Evolutionary conservation across 1,140 invertebrate genomes (phyloP).

Genomic region (Rhopalosiphum padi): DNA sequence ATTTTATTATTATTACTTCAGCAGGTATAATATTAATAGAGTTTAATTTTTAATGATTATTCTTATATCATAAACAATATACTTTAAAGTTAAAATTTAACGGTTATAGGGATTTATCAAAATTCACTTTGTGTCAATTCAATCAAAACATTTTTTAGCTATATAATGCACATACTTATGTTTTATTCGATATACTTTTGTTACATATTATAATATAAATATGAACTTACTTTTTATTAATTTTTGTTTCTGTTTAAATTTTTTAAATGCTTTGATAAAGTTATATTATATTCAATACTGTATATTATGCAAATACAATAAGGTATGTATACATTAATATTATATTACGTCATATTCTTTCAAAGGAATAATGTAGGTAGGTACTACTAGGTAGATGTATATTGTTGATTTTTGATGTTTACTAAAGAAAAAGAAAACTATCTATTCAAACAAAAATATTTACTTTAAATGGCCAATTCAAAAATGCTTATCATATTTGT

Average conservation of each 20-base stretch:
- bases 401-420: too few species aligned
- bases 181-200: background rate
- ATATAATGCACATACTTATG: background rate
- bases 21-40: too few species aligned
- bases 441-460: background rate
- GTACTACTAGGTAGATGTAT: too few species aligned
- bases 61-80: too few species aligned
- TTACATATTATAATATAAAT: background rate
- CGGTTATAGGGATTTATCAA: too few species aligned
- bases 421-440: background rate
- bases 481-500: background rate
- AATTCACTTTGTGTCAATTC: too few species aligned
- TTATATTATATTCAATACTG: background rate
- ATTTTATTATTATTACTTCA: too few species aligned
- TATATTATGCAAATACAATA: background rate
- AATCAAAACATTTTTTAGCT: background rate
- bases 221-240: background rate
- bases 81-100: too few species aligned
- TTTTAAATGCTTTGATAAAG: background rate
- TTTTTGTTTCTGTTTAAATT: background rate
- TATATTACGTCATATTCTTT: background rate
- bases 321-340: background rate
- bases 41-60: too few species aligned
- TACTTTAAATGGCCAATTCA: background rate
- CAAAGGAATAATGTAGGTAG: background rate